A percentile compares a stretch with the other conserved stretches of the same genome.
phyloP scores from a whole-genome alignment of 2,888 invertebrate genomes.

The Lycophotia porphyrea region DNA sequence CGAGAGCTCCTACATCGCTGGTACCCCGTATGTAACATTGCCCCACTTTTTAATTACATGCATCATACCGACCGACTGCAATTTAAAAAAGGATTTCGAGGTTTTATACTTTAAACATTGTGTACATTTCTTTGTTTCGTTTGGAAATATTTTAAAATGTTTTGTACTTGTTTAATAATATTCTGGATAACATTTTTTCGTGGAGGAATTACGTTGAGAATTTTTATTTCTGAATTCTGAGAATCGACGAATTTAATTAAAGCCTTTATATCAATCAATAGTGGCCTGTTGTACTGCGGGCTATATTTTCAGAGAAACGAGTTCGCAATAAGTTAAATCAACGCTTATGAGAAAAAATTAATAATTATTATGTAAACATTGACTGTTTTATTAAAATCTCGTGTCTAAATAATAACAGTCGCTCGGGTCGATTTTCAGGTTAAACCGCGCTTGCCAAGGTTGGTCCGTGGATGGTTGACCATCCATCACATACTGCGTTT shows the following conservation, averaged over 20 bases:
- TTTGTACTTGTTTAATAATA: background rate
- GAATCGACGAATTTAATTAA: background rate
- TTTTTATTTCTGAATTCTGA: background rate
- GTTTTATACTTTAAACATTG: conserved; percentile 72
- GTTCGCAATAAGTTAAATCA: background rate
- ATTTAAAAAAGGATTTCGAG: conserved; percentile 83
- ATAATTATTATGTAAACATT: no score
- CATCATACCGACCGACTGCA: conserved; percentile 82
- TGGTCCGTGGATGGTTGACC: background rate
- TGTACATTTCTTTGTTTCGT: conserved; percentile 50
- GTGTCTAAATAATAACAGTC: background rate
- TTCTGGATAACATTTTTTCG: conserved; percentile 1
- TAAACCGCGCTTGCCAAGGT: background rate
- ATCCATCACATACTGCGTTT: background rate
- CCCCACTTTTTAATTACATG: conserved; percentile 88
- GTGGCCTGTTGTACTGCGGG: background rate
- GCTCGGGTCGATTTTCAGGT: background rate
- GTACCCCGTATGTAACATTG: conserved; percentile 73
- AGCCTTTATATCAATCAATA: background rate
- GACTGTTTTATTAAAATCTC: background rate
- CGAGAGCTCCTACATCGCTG: conserved; percentile 66
- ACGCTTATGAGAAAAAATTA: background rate
- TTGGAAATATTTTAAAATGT: conserved; percentile 24
- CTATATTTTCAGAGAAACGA: background rate
- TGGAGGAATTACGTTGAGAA: background rate